Conservation (phyloP, 92 coral and sea anemone species). For the Palythoa grandis region DNA sequence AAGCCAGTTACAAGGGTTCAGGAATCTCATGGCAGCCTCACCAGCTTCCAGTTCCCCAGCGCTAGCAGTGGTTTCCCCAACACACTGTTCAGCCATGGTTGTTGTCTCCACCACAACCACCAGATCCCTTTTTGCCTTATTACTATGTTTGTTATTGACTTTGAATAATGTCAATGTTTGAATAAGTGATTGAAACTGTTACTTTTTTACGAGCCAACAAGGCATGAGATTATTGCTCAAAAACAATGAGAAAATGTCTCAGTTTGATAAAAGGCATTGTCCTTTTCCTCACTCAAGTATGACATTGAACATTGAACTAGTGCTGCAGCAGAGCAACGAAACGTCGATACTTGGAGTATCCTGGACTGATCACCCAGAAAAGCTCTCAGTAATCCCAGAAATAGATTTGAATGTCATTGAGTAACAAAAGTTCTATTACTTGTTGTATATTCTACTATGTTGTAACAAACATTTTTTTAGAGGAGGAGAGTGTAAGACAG, state of each 20-base stretch:
- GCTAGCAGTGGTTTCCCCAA: constrained; percentile 29
- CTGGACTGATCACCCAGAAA: constrained; percentile 24
- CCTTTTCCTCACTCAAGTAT: background rate
- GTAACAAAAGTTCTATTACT: background rate
- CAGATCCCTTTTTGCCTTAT: constrained; percentile 4
- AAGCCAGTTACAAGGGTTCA: constrained; percentile 23
- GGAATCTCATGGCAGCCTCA: constrained; percentile 21
- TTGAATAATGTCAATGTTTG: constrained; percentile 7
- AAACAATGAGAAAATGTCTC: background rate
- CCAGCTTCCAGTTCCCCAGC: constrained; percentile 21
- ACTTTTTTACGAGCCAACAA: background rate
- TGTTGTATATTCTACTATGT: background rate
- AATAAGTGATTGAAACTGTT: background rate
- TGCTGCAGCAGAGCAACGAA: constrained; percentile 11
- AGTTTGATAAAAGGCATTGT: constrained; percentile 28
- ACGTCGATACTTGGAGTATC: background rate
- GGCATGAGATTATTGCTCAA: background rate
- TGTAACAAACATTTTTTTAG: background rate
- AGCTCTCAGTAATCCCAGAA: background rate
- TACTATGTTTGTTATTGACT: constrained; percentile 23
- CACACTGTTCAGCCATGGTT: constrained; percentile 21
- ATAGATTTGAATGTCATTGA: constrained; percentile 25
- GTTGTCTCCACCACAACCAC: constrained; percentile 34
- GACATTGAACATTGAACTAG: constrained; percentile 11
- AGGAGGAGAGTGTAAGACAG: constrained; percentile 6